Percentiles rank a stretch among this genome's conserved stretches.
phyloP scores from a whole-genome alignment of 2,888 invertebrate species.

The Melinaea menophilus region DNA sequence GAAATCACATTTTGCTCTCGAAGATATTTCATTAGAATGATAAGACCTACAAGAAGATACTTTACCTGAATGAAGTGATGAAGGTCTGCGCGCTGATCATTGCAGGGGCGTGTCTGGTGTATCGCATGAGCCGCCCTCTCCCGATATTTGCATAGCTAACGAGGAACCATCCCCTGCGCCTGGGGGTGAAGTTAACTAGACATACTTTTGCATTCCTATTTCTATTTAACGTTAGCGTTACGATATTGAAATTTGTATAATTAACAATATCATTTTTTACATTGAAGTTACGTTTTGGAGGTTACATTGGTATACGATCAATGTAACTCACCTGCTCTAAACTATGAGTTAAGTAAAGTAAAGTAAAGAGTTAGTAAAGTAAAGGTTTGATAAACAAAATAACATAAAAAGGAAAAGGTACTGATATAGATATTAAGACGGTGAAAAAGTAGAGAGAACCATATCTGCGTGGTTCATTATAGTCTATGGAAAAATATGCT shows the following conservation, averaged over 20 bases:
- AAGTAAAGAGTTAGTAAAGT: no score
- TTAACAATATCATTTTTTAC: background rate
- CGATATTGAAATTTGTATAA: background rate
- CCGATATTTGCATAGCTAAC: constrained; percentile 67
- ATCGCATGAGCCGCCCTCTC: constrained; percentile 29
- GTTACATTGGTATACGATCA: no score
- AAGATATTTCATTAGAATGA: no score
- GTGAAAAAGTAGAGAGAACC: no score
- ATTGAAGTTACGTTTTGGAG: background rate
- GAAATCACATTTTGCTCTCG: no score
- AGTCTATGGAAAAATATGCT: no score
- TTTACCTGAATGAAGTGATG: constrained; percentile 1
- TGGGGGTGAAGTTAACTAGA: constrained; percentile 17
- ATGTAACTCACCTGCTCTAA: no score
- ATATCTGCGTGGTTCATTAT: no score
- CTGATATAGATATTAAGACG: no score
- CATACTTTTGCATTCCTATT: constrained; percentile 15
- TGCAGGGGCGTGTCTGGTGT: constrained; percentile 23
- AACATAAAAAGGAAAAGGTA: no score
- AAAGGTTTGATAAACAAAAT: no score
- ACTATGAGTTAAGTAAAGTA: no score
- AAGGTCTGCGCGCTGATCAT: constrained; percentile 16
- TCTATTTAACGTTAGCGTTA: background rate
- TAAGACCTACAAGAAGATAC: background rate
- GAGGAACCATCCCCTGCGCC: constrained; percentile 40